A percentile compares a stretch with the other conserved stretches of the same genome.
Evolutionary conservation across 2,888 invertebrate species (phyloP).

Genomic region (Ormyrus pomaceus): DNA sequence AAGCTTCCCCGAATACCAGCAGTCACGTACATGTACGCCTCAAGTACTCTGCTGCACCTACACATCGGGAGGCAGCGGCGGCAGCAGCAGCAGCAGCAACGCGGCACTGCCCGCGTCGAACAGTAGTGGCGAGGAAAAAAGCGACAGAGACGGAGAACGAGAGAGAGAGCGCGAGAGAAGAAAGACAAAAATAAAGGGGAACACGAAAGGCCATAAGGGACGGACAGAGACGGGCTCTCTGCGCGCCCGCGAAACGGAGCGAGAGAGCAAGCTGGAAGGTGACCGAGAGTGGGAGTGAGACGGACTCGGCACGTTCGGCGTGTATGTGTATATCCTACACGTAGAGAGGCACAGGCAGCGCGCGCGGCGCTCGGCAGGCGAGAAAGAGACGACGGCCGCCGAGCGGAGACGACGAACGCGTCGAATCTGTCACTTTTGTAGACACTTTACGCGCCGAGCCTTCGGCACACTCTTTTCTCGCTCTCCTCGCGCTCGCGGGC

Average conservation of each 20-base stretch:
- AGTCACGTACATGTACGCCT: constrained; percentile 41
- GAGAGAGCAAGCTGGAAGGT: constrained; percentile 31
- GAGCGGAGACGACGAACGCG: constrained; percentile 23
- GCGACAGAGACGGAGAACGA: constrained; percentile 8
- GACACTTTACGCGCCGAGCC: constrained; percentile 43
- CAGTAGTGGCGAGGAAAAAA: constrained; percentile 35
- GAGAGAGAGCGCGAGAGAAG: constrained; percentile 11
- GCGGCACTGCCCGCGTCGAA: constrained; percentile 28
- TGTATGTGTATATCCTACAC: no score
- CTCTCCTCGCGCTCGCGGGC: neutral
- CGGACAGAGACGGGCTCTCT: constrained; percentile 23
- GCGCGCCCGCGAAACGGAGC: neutral
- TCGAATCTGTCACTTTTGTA: constrained; percentile 49
- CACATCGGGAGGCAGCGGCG: neutral
- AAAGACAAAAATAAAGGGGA: constrained; percentile 49
- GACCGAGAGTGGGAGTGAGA: constrained; percentile 32
- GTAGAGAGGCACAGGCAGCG: no score
- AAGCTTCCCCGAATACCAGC: constrained; percentile 44
- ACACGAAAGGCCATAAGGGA: constrained; percentile 41
- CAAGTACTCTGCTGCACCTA: constrained; percentile 29
- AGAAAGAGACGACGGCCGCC: neutral
- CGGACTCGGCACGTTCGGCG: neutral
- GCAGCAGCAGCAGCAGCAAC: no score
- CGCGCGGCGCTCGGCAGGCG: neutral
- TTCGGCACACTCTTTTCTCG: neutral